Percentiles rank a stretch among this genome's conserved stretches.
Conservation (phyloP, 2,113 vertebrate genomes). For the Oophaga pumilio region DNA sequence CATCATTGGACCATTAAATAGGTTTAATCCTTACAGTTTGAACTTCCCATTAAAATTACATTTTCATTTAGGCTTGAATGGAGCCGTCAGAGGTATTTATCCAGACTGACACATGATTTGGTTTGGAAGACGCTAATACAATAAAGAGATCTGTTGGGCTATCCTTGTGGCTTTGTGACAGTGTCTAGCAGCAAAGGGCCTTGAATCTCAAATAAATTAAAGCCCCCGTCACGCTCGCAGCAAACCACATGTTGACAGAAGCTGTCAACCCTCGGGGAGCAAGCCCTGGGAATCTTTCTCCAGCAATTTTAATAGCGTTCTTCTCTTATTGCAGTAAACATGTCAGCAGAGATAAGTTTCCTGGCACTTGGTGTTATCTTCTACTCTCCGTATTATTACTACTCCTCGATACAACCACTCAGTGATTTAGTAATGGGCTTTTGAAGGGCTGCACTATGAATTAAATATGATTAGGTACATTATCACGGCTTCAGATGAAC, state of each 20-base stretch:
- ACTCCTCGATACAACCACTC: constrained; percentile 16
- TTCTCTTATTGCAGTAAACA: constrained; percentile 29
- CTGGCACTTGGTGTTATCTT: constrained; percentile 12
- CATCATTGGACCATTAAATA: neutral
- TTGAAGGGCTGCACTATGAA: neutral
- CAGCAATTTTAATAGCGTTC: neutral
- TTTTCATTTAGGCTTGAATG: constrained; percentile 26
- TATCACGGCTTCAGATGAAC: neutral
- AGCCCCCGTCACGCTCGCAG: constrained; percentile 8
- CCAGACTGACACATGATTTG: constrained; percentile 23
- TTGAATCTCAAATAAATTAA: constrained; percentile 41
- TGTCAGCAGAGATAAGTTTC: constrained; percentile 6
- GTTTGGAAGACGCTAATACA: constrained; percentile 10
- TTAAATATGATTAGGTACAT: constrained; percentile 11
- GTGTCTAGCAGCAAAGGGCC: constrained; percentile 10
- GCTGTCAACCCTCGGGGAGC: constrained; percentile 28
- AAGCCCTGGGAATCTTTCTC: neutral
- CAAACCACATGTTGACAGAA: constrained; percentile 43
- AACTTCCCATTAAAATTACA: constrained; percentile 3
- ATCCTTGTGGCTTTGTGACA: constrained; percentile 28
- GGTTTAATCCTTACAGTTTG: constrained; percentile 11
- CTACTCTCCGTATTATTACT: constrained; percentile 3
- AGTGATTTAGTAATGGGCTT: neutral
- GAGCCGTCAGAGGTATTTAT: constrained; percentile 29
- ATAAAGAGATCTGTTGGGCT: constrained; percentile 39